Evolutionary conservation across 2,113 vertebrate genomes (phyloP), one percentile per base, ranked within the genome.

Genomic region (Hymenochirus boettgeri): DNA sequence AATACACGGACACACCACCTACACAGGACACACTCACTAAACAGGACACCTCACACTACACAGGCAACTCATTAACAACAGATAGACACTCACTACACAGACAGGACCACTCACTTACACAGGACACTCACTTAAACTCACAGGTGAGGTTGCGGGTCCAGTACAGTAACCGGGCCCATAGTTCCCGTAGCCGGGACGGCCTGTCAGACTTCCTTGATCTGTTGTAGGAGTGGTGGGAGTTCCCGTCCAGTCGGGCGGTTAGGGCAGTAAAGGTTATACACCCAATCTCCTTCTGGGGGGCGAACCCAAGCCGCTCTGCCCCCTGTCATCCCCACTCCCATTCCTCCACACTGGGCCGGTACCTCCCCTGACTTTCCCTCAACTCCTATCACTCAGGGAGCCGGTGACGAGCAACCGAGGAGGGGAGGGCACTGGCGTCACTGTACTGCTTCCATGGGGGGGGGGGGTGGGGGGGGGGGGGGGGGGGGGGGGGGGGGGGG

Each of bases 241-340:
- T 94, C 3, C 74, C 84, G 74, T 98, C 92, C 70, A 98, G 81
- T 42, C 80, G 82, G 37, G 91, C 90, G 15, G 88, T 86, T 50
- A 97, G 97, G 21, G 95, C 94, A 59, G 97, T 85, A 66, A 97
- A 88, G 80, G 88, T 90, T 81, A 95, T 98, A 77, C 97, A 98
- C 5, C 91, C 89, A 54, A 95, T 90, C 79, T 96, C 93, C 79
- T n/a, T n/a, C 97, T 73, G 97, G 95, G 72, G 90, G 89, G 72
- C 70, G 72, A 79, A 90, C 91, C 71, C 80, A 83, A 71, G 85
- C 70, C 63, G 22, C 70, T 59, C n/a, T n/a, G n/a, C 53, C 71
- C 62, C 69, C 50, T 19, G 3, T 60, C 61, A 12, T 47, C 22
- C 0, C 31, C 45, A 71, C 67, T 50, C 61, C 67, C 73, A 70